Evolutionary conservation across 2,113 vertebrate species (phyloP), one percentile per base, ranked within the genome.

Genomic region (Columba janthina): DNA sequence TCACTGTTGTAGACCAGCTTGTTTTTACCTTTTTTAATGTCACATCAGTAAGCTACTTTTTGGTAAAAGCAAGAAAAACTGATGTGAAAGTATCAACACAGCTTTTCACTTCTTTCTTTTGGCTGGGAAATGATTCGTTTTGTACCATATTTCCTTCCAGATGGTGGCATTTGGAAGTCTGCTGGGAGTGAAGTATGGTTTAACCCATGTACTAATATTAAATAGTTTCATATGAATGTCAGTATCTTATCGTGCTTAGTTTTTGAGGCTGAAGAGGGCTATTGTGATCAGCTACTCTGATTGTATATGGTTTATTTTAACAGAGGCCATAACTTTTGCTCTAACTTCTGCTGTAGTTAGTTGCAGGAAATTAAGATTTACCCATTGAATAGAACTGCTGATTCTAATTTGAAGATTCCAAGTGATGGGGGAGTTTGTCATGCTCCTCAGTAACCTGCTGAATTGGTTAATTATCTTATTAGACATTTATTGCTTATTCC

Each of bases 31-130:
- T 24, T 81, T 74, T 51, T 64, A 5, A 12, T 67, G 46, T 77
- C 12, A 62, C 6, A 10, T 10, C 18, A 18, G 56, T n/a, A n/a
- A 6, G 6, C 42, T 2, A 3, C 46, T 44, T 38, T 88, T 64
- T 53, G 48, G 42, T 66, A 83, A 38, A 88, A 77, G 15, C 34
- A 15, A 74, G 69, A 92, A 74, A 84, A 86, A 74, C n/a, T 71
- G 64, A 86, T 86, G 46, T 71, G 79, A 93, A 97, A 86, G 17
- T 14, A 25, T 71, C 50, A 80, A 46, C 15, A 18, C 22, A 51
- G 28, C 14, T 87, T 94, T 79, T 92, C 8, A 42, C 70, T 89
- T 94, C 19, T 56, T 87, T 93, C 38, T 90, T 60, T 53, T 92
- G 28, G 50, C 44, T 92, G 57, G 19, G 54, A 88, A 69, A 29